Evolutionary conservation across 2,888 invertebrate genomes (phyloP), one percentile per base, ranked within the genome.

Genomic region (Drosophila lacicola): DNA sequence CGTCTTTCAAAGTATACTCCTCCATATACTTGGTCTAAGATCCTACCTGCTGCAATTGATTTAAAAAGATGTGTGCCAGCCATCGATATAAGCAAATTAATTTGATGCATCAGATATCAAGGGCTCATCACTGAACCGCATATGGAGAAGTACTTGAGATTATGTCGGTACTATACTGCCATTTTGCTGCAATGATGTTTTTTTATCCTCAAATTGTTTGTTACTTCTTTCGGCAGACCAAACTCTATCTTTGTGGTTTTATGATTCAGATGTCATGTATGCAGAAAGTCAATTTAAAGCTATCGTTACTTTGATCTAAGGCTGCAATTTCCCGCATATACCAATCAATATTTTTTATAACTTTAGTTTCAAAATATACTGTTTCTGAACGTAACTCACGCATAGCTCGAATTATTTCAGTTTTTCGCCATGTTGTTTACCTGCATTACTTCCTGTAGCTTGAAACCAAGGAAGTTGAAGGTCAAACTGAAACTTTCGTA

Each of bases 81-180:
- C 86, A 98, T 97, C 39, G 99, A 98, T 88, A 99, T 97, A 91
- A 99, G 97, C 89, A 98, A 96, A 93, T 99, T 99, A 84, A 99
- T 98, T 93, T 98, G 98, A 93, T 99, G 98, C 90, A 99, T 98
- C 79, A 99, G 97, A 94, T 98, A 99, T 63, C n/a, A 99, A 94
- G 17, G 99, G 98, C 93, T 99, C 99, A 93, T 99, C 99, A n/a
- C 93, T 98, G 97, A 82, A 97, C 97, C 94, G 96, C 97, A 94
- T 97, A 99, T 70, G 99, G 98, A 93, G n/a, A 99, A 99, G 93
- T 98, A 99, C 70, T 99, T 98, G 92, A 99, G 94, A 94, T 99
- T n/a, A n/a, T 99, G 93, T 99, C 99, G 29, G 98, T 98, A 92
- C 99, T 95, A 93, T 98, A n/a, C n/a, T n/a, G n/a, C n/a, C n/a